Base-by-base conservation (phyloP, 2,797 vertebrate species). In the Melanogrammus aeglefinus region DNA sequence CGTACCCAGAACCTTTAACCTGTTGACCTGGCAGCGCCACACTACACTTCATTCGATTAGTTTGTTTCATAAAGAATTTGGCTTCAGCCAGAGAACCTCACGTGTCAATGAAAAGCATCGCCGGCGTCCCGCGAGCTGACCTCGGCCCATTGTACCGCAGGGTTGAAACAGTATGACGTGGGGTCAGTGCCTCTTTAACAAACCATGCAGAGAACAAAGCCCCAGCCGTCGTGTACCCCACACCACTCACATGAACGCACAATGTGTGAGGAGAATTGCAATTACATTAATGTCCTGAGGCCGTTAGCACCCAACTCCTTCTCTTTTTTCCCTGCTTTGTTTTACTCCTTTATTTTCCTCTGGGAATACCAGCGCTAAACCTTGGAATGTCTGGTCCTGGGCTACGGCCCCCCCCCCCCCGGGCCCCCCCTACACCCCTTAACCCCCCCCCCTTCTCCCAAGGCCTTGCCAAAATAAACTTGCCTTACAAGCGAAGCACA, bases 381-480 rank as follows among this genome's bases (percentile, higher is more conserved):
- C 82, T 84, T 87, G 91, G 93, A 95, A 94, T 94, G 93, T 90
- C n/a, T 85, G 85, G 87, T 90, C 80, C 81, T 79, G 83, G 85
- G 85, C 92, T 91, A 87, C 76, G 39, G 75, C 72, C 71, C 29
- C 14, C 0, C 78, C 13, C 14, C 39, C 8, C n/a, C n/a, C n/a
- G n/a, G n/a, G n/a, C n/a, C n/a, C 12, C 74, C 74, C 16, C 72
- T 41, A 36, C 29, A 35, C 75, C 24, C 63, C 63, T 12, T 9
- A 24, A 13, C 18, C 12, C 74, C 74, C 16, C 39, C 75, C 24
- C 63, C 63, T 12, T 9, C 24, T 90, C 83, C 77, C 84, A 73
- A 9, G 80, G 87, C 82, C 88, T n/a, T 91, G 93, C 93, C 93
- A 94, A 94, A 94, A 93, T 89, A 94, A 94, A 93, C 89, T 80